Evolutionary conservation across 2,113 vertebrate species (phyloP).

Genomic region (Melanerpes formicivorus): DNA sequence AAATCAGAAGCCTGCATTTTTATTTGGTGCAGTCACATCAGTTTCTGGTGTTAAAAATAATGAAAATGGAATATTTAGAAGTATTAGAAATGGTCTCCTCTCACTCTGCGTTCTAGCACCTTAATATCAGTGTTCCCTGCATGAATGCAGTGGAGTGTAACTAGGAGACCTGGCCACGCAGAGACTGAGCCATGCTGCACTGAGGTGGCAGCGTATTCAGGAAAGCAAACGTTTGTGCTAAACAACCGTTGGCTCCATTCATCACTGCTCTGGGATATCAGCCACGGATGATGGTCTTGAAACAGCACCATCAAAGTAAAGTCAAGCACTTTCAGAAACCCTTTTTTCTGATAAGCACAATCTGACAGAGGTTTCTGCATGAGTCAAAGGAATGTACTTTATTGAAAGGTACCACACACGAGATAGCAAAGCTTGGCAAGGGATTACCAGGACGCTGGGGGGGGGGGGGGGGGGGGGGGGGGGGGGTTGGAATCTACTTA

Average conservation of each 20-base stretch:
- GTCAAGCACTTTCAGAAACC: not conserved
- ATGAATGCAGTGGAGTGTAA: not conserved
- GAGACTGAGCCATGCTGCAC: not conserved
- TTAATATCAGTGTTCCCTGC: not conserved
- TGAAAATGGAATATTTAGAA: not conserved
- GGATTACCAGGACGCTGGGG: not conserved
- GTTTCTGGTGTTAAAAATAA: not conserved
- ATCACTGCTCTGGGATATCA: not conserved
- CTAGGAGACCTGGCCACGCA: not conserved
- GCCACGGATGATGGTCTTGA: not conserved
- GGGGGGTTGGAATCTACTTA: not conserved
- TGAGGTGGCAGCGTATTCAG: not conserved
- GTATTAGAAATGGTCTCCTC: not conserved
- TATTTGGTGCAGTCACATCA: not conserved
- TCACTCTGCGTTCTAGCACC: not conserved
- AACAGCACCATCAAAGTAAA: conserved; percentile 16
- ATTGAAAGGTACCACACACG: not conserved
- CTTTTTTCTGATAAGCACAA: conserved; percentile 25
- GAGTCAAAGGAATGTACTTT: conserved; percentile 1
- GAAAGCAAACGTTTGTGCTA: not conserved
- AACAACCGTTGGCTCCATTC: conserved; percentile 20
- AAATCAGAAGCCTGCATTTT: not conserved
- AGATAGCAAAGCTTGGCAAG: conserved; percentile 11
- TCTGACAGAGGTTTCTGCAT: conserved; percentile 29
- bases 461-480: not conserved